Base-by-base conservation (phyloP, 2,113 vertebrate species). In the Brienomyrus brachyistius region DNA sequence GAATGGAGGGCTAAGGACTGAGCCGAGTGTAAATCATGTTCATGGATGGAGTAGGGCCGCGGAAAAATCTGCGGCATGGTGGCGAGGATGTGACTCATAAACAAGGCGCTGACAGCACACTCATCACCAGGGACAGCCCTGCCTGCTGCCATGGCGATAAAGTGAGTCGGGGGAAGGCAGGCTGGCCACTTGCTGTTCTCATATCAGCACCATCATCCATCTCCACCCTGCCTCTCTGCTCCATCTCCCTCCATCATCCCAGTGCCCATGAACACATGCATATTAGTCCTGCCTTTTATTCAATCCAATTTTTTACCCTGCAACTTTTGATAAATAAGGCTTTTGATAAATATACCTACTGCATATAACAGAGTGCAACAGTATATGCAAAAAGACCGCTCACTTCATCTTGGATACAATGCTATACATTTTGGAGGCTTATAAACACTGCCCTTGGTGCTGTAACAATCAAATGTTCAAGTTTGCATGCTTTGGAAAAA, bases 101-200 rank as follows among this genome's bases (percentile, higher is more conserved):
- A 90, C 83, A 90, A 86, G 80, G 45, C n/a, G 52, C 43, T 86
- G 89, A 90, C 89, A 90, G 82, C 82, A 31, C 89, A 86, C 89
- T 74, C 83, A 90, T 90, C 89, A 90, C 83, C 56, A 17, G 84
- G 56, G 83, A 87, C 89, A 89, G 51, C 23, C 40, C 89, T 85
- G 89, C 89, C 89, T 85, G 89, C 80, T 56, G 89, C 89, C 89
- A 48, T 52, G 52, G 77, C 80, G 89, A 89, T 85, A 85, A 85
- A 89, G 89, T 52, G 50, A 74, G 88, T 15, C 43, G 66, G 31
- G 48, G 48, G 88, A 80, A 51, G 47, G 86, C 51, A 40, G 86
- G 31, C 66, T 11, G 50, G 50, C 51, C 77, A 40, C 80, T 45
- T 77, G 52, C 52, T 27, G 40, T 50, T 85, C 89, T 48, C 89